Conservation (phyloP, 2,797 vertebrate species). For the Trachops cirrhosus region DNA sequence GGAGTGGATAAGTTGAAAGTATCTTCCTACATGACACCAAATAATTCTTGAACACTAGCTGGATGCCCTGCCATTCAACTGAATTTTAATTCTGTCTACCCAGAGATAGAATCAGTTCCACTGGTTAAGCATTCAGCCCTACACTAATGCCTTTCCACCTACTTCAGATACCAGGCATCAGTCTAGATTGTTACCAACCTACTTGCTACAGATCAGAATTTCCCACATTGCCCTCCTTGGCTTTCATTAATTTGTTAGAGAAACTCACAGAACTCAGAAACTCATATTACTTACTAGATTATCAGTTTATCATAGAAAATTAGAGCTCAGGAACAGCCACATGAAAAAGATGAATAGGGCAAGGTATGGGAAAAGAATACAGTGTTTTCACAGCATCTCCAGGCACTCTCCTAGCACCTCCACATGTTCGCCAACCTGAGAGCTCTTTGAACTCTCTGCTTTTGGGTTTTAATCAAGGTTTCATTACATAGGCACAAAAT, state of each 20-base stretch:
- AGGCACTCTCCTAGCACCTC: not conserved
- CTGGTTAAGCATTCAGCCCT: not conserved
- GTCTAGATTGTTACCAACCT: not conserved
- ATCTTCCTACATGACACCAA: not conserved
- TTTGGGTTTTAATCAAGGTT: not conserved
- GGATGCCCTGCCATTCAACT: not conserved
- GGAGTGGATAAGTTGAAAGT: not conserved
- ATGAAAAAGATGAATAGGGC: not conserved
- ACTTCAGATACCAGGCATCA: not conserved
- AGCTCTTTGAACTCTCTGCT: not conserved
- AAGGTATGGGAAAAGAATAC: not conserved
- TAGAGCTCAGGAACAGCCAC: not conserved
- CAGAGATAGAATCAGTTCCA: not conserved
- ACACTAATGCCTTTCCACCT: not conserved
- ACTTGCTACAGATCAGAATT: not conserved
- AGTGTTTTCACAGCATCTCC: not conserved
- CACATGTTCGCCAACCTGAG: not conserved
- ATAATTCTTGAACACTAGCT: not conserved
- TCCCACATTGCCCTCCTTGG: not conserved
- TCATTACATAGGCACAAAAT: not conserved
- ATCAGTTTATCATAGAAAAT: not conserved
- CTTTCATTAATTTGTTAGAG: not conserved
- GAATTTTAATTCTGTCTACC: not conserved
- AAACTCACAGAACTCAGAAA: not conserved
- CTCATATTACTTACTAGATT: not conserved